These are phyloP conservation scores for Spatula versicolor DNA, from an alignment of 2,797 vertebrate species.

Conservation along the genomic window DNA sequence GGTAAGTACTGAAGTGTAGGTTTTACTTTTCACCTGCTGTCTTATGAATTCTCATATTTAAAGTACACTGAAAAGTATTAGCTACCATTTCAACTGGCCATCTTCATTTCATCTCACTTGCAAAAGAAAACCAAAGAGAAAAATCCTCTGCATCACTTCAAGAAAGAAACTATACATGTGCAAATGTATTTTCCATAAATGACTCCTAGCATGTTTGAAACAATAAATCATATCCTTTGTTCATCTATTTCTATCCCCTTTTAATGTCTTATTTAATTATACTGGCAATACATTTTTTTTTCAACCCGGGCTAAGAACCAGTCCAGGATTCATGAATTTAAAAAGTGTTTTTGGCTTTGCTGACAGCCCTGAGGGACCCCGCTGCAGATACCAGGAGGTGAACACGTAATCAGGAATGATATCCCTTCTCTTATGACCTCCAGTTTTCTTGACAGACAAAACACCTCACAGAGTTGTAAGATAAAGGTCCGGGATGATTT, in stretches of 20 bases:
- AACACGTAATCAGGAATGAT: neutral
- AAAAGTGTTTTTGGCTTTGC: neutral
- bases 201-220: neutral
- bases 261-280: neutral
- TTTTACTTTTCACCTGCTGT: neutral
- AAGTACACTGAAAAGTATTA: neutral
- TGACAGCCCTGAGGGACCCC: neutral
- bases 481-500: conserved; percentile 39
- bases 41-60: neutral
- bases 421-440: neutral
- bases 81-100: neutral
- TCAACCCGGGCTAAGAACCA: neutral
- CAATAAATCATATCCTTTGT: neutral
- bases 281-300: neutral
- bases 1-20: neutral
- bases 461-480: conserved; percentile 12
- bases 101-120: neutral
- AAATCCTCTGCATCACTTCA: neutral
- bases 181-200: neutral
- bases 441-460: conserved; percentile 35
- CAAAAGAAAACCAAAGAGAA: neutral
- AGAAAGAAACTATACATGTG: neutral
- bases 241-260: neutral
- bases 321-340: neutral
- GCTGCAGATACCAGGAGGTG: neutral